Evolutionary conservation across 2,113 vertebrate genomes (phyloP).

Genomic region (Monarcha castaneiventris): DNA sequence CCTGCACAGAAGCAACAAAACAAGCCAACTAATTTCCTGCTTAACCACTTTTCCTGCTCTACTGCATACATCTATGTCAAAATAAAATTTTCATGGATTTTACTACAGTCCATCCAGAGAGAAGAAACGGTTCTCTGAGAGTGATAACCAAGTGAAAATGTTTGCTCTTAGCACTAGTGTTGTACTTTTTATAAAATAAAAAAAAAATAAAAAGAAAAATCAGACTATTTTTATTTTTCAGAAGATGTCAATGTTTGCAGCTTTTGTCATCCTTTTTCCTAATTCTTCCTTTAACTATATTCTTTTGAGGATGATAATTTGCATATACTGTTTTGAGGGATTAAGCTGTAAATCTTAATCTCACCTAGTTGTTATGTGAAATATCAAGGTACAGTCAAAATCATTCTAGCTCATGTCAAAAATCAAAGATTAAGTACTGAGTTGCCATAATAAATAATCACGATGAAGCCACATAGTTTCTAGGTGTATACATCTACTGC

Average conservation of each 20-base stretch:
- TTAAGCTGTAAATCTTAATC: background rate
- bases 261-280: background rate
- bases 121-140: background rate
- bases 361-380: background rate
- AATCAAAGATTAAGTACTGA: background rate
- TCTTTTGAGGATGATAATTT: background rate
- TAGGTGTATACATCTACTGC: background rate
- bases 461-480: background rate
- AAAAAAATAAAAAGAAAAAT: background rate
- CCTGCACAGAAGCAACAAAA: background rate
- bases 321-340: background rate
- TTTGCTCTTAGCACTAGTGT: background rate
- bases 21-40: background rate
- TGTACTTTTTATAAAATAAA: background rate
- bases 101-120: background rate
- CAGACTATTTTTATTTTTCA: background rate
- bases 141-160: background rate
- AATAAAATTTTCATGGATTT: background rate
- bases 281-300: background rate
- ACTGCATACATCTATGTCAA: background rate
- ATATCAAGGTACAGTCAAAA: background rate
- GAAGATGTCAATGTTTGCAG: background rate
- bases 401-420: background rate
- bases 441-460: background rate
- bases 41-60: background rate